A percentile compares a stretch with the other conserved stretches of the same genome.
Conservation (phyloP, 2,113 vertebrate genomes). For the Ailuropoda melanoleuca region DNA sequence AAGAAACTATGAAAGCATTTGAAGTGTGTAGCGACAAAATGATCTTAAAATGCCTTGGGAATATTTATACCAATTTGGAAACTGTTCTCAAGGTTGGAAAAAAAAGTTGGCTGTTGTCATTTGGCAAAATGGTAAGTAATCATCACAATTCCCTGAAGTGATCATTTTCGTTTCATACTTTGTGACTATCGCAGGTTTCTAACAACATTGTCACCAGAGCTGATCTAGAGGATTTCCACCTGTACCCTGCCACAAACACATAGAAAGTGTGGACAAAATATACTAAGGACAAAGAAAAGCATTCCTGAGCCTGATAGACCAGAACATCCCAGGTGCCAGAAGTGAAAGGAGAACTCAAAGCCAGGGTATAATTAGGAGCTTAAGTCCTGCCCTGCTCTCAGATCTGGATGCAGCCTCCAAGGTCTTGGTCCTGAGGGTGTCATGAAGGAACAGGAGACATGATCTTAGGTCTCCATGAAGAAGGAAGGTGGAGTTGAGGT, state of each 20-base stretch:
- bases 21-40: constrained; percentile 16
- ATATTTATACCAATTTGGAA: constrained; percentile 53
- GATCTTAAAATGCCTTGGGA: constrained; percentile 3
- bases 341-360: neutral
- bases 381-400: neutral
- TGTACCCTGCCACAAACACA: neutral
- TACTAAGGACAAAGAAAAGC: neutral
- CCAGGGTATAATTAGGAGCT: neutral
- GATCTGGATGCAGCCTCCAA: neutral
- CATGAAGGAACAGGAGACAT: neutral
- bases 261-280: neutral
- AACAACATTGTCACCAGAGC: neutral
- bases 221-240: neutral
- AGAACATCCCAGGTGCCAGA: neutral
- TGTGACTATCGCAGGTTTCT: neutral
- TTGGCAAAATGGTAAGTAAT: constrained; percentile 20
- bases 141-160: constrained; percentile 39
- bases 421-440: neutral
- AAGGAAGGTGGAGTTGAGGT: neutral
- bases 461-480: neutral
- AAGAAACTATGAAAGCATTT: neutral
- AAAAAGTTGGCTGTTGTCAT: constrained; percentile 32
- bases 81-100: neutral
- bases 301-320: neutral
- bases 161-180: constrained; percentile 15